Percentiles rank a stretch among this genome's conserved stretches.
These are phyloP conservation scores for Agriopis leucophaearia DNA, from an alignment of 2,888 invertebrate genomes.

Conservation along the genomic window DNA sequence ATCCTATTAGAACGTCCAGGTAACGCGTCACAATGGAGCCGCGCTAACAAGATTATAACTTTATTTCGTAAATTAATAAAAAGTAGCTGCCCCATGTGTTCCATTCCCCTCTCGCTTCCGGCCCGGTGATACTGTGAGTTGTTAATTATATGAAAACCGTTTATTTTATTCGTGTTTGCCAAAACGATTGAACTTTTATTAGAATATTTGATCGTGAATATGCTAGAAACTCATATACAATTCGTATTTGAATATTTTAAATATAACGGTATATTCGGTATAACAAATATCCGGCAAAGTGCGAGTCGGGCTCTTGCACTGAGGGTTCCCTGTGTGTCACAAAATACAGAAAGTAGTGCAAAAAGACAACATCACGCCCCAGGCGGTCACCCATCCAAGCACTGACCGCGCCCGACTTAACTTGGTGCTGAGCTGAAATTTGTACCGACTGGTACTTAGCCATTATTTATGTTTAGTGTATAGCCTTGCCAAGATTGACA, in stretches of 20 bases:
- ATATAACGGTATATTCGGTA: no score
- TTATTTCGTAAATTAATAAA: slow-evolving; percentile 85
- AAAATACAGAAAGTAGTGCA: no score
- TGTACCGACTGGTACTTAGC: no score
- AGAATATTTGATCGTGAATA: background rate
- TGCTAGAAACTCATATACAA: background rate
- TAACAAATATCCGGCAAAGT: no score
- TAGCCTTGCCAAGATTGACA: no score
- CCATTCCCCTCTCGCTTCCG: slow-evolving; percentile 54
- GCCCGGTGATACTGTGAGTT: slow-evolving; percentile 55
- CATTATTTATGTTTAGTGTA: no score
- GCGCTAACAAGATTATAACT: slow-evolving; percentile 86
- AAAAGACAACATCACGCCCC: no score
- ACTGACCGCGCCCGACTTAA: no score
- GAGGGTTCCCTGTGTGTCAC: no score
- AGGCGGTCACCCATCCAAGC: no score
- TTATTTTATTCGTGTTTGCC: slow-evolving; percentile 20
- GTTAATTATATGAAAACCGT: slow-evolving; percentile 45
- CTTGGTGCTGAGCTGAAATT: no score
- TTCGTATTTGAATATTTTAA: background rate
- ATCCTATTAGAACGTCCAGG: slow-evolving; percentile 86
- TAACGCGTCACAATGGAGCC: slow-evolving; percentile 78
- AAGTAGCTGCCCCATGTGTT: slow-evolving; percentile 73
- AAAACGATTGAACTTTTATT: slow-evolving; percentile 8
- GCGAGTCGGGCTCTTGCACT: no score